These are phyloP conservation scores for Ptyas mucosa DNA, from an alignment of 2,113 vertebrate species.

Conservation along the genomic window DNA sequence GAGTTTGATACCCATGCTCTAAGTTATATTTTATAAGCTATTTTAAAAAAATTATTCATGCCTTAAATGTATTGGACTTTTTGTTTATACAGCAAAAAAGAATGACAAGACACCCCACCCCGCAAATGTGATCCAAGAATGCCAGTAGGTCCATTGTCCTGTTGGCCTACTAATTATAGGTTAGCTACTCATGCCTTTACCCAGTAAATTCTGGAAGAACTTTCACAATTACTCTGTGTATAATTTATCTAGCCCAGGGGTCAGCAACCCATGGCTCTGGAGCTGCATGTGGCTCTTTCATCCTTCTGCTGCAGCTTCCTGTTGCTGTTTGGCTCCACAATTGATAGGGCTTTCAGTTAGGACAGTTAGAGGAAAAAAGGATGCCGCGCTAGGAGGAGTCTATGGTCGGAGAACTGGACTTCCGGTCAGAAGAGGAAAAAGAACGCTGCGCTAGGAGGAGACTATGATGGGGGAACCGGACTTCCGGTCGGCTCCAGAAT, in stretches of 20 bases:
- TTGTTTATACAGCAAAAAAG: conserved; percentile 36
- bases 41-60: conserved; percentile 46
- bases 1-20: not conserved
- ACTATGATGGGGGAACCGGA: too few relatives aligned
- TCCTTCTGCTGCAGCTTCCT: too few relatives aligned
- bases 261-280: too few relatives aligned
- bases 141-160: not conserved
- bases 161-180: conserved; percentile 35
- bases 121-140: conserved; percentile 14
- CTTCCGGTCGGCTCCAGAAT: too few relatives aligned
- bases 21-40: conserved; percentile 1
- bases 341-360: too few relatives aligned
- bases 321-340: too few relatives aligned
- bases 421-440: too few relatives aligned
- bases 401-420: too few relatives aligned
- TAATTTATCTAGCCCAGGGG: not conserved
- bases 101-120: conserved; percentile 5
- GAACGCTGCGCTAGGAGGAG: too few relatives aligned
- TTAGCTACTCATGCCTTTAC: conserved; percentile 10
- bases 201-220: not conserved
- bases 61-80: conserved; percentile 16
- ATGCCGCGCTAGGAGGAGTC: too few relatives aligned
- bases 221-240: not conserved
- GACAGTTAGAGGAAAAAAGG: too few relatives aligned
- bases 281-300: too few relatives aligned